These are phyloP conservation scores for Drosophila tristis DNA, from an alignment of 1,140 invertebrate species.

Conservation along the genomic window DNA sequence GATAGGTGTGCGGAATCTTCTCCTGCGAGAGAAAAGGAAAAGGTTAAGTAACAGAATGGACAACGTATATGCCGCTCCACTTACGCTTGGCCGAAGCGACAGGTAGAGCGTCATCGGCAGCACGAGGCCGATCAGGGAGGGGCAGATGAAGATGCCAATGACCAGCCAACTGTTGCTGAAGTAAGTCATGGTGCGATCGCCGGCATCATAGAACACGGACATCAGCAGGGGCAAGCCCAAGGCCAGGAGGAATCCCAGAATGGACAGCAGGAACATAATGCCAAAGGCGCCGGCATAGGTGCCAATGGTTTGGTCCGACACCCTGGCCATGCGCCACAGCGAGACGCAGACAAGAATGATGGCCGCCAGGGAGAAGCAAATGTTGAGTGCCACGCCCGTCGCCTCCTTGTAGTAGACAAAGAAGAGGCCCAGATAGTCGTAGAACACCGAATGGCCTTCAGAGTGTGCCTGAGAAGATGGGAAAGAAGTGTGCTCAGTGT, in stretches of 20 bases:
- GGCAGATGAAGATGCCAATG: slow-evolving; percentile 86
- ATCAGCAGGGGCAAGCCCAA: slow-evolving; percentile 85
- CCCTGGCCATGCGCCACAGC: slow-evolving; percentile 62
- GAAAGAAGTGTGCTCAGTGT: too few relatives aligned
- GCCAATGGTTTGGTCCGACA: slow-evolving; percentile 30
- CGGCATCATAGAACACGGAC: slow-evolving; percentile 84
- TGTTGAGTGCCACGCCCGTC: slow-evolving; percentile 86
- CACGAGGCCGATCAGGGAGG: slow-evolving; percentile 83
- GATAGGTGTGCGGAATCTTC: slow-evolving; percentile 56
- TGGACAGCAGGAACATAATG: slow-evolving; percentile 57
- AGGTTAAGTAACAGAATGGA: too few relatives aligned
- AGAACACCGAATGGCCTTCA: slow-evolving; percentile 89
- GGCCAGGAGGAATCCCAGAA: slow-evolving; percentile 74
- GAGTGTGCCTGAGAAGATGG: slow-evolving; percentile 59
- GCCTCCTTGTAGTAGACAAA: slow-evolving; percentile 88
- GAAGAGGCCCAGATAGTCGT: slow-evolving; percentile 91
- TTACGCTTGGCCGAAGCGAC: slow-evolving; percentile 85
- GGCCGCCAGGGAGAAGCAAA: slow-evolving; percentile 85
- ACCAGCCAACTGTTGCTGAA: slow-evolving; percentile 88
- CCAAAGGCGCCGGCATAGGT: slow-evolving; percentile 54
- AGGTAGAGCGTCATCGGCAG: slow-evolving; percentile 54
- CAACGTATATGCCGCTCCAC: slow-evolving; percentile 8
- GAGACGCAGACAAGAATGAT: slow-evolving; percentile 83
- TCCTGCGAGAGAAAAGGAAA: slow-evolving; percentile 23
- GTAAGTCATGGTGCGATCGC: slow-evolving; percentile 88